Evolutionary conservation across 1,140 invertebrate genomes (phyloP).

Genomic region (Trinorchestia longiramus): DNA sequence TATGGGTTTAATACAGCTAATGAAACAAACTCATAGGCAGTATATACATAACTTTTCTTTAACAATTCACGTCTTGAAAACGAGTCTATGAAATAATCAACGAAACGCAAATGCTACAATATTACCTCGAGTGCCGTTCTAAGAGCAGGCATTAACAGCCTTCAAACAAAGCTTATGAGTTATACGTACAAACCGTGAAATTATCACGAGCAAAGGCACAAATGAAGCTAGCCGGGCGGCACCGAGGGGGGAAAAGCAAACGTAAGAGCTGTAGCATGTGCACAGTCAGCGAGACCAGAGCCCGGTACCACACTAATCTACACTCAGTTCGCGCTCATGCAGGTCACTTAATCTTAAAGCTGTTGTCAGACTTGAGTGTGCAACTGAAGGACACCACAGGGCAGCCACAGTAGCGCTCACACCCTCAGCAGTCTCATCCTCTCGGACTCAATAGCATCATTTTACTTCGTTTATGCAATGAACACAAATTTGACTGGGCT

Average conservation of each 20-base stretch:
- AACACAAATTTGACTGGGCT: background rate
- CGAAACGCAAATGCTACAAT: background rate
- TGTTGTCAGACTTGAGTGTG: background rate
- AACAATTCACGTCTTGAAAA: background rate
- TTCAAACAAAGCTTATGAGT: background rate
- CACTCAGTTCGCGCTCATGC: background rate
- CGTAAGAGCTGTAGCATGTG: background rate
- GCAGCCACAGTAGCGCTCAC: background rate
- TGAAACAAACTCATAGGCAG: background rate
- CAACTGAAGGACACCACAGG: background rate
- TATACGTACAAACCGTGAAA: background rate
- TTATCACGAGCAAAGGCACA: background rate
- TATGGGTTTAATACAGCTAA: background rate
- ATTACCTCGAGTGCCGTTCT: background rate
- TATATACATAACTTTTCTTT: background rate
- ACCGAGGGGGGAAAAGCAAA: background rate
- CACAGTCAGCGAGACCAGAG: background rate
- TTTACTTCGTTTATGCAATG: background rate
- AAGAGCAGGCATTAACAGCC: background rate
- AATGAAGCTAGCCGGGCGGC: background rate
- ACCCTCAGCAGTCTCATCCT: background rate
- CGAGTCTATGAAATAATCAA: too few relatives aligned
- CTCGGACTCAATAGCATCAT: background rate
- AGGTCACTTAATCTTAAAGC: background rate
- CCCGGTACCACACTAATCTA: background rate